Conservation (phyloP, 2,888 invertebrate species). For the Caradrina kadenii region DNA sequence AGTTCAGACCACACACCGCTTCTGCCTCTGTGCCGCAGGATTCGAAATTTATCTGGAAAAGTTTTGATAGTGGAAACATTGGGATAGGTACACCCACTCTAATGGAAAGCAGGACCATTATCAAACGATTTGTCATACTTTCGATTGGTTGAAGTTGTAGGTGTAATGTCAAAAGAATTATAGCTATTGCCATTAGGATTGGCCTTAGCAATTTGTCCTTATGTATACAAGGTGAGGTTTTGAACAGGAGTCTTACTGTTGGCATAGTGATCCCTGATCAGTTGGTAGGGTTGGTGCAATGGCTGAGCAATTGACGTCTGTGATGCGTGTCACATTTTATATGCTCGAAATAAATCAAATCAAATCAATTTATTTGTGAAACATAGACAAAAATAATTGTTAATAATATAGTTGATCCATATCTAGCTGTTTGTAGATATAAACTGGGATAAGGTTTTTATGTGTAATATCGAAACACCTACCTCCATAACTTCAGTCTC, state of each 20-base stretch:
- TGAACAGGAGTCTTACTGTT: too few relatives aligned
- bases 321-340: not conserved
- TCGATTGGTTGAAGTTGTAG: not conserved
- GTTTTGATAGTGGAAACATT: not conserved
- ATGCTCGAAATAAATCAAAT: too few relatives aligned
- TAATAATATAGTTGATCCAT: too few relatives aligned
- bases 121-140: too few relatives aligned
- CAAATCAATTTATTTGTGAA: too few relatives aligned
- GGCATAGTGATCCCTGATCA: not conserved
- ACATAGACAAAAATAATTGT: too few relatives aligned
- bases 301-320: not conserved
- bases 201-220: too few relatives aligned
- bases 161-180: not conserved
- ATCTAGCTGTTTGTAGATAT: too few relatives aligned
- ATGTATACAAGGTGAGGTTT: not conserved
- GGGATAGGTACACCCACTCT: too few relatives aligned
- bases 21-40: constrained; percentile 87
- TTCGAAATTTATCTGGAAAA: constrained; percentile 79
- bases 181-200: too few relatives aligned
- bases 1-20: constrained; percentile 81
- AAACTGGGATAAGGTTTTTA: not conserved
- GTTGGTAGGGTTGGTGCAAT: not conserved
- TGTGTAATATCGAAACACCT: constrained; percentile 3
- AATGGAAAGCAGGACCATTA: not conserved
- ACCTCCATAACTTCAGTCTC: constrained; percentile 80